Conservation (phyloP, 2,113 vertebrate genomes). For the Ardeotis arabs region DNA sequence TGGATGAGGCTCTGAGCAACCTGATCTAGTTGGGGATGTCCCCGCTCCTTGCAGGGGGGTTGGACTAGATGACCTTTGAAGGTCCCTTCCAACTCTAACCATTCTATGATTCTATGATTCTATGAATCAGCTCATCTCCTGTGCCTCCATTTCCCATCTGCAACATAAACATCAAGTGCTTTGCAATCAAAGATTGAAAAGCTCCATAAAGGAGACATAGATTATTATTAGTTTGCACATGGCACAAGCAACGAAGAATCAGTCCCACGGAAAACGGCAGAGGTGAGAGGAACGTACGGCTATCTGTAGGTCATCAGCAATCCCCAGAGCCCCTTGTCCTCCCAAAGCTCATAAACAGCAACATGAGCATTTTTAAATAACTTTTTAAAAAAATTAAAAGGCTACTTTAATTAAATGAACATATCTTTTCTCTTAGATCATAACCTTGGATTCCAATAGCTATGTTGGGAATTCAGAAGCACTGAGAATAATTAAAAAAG, state of each 20-base stretch:
- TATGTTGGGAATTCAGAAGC: slow-evolving; percentile 50
- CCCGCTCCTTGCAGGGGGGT: too few species aligned
- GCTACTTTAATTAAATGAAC: slow-evolving; percentile 58
- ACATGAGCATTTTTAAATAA: slow-evolving; percentile 9
- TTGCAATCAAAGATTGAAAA: not conserved
- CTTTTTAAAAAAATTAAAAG: not conserved
- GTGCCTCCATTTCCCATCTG: not conserved
- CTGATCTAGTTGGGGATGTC: too few species aligned
- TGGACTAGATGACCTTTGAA: too few species aligned
- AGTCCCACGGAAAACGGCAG: not conserved
- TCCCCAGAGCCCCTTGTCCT: slow-evolving; percentile 11
- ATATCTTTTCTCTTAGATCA: slow-evolving; percentile 54
- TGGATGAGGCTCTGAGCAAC: too few species aligned
- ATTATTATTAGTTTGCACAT: not conserved
- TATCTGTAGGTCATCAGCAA: slow-evolving; percentile 32
- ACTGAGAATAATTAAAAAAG: slow-evolving; percentile 22
- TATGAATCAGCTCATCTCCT: not conserved
- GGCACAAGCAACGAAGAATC: not conserved
- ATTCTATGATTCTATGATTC: too few species aligned
- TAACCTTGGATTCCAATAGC: slow-evolving; percentile 24
- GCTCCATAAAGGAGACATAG: not conserved
- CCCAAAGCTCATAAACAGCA: slow-evolving; percentile 48
- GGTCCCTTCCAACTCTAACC: too few species aligned
- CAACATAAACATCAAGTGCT: not conserved
- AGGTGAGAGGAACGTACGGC: slow-evolving; percentile 50